A percentile compares a stretch with the other conserved stretches of the same genome.
These are phyloP conservation scores for Microcebus griseorufus DNA, from an alignment of 2,113 vertebrate species.

Conservation along the genomic window DNA sequence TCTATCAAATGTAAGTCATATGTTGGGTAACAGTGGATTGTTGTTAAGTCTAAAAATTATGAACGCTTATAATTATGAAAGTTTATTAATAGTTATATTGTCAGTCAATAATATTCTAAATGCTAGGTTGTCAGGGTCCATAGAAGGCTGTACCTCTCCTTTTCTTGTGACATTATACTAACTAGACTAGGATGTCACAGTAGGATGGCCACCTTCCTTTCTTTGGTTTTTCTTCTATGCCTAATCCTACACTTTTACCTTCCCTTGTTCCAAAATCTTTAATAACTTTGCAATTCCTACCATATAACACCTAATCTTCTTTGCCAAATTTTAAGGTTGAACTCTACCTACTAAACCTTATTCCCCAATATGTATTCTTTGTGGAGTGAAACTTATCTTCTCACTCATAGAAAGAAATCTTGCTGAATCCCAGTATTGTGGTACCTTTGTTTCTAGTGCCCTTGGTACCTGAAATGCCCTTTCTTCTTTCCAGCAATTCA, in stretches of 20 bases:
- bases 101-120: background rate
- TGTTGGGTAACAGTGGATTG: background rate
- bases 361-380: background rate
- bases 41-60: background rate
- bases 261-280: background rate
- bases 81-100: background rate
- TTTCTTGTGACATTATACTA: background rate
- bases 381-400: background rate
- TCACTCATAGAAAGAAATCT: background rate
- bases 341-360: background rate
- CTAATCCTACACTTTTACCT: background rate
- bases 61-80: background rate
- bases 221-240: background rate
- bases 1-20: constrained; percentile 63
- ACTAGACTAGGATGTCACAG: background rate
- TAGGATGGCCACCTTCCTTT: background rate
- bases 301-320: background rate
- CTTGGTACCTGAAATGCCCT: background rate
- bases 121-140: background rate
- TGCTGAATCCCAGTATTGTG: background rate
- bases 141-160: background rate
- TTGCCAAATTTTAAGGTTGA: constrained; percentile 6
- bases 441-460: background rate
- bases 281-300: background rate
- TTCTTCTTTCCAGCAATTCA: background rate